These are phyloP conservation scores for Actinostola sp. DNA, from an alignment of 92 coral and sea anemone species.

Conservation along the genomic window DNA sequence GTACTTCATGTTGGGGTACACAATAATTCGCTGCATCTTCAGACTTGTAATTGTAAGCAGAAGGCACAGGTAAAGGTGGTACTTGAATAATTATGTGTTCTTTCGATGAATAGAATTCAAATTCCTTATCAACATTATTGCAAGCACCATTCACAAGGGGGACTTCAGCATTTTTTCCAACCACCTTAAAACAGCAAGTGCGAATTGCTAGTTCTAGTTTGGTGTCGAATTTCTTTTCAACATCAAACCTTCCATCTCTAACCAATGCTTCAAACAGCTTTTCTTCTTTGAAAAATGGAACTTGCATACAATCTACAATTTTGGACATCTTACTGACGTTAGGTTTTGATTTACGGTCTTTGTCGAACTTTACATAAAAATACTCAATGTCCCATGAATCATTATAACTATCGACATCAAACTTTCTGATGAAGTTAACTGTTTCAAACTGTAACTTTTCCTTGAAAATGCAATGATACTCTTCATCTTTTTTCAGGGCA, in stretches of 20 bases:
- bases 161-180: not conserved
- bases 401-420: not conserved
- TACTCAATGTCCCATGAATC: not conserved
- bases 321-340: not conserved
- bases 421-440: not conserved
- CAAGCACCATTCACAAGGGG: not conserved
- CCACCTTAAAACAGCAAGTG: not conserved
- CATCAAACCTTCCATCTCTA: constrained; percentile 15
- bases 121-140: not conserved
- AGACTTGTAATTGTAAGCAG: too few species aligned
- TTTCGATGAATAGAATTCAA: not conserved
- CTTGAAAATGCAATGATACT: not conserved
- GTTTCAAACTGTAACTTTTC: not conserved
- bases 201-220: not conserved
- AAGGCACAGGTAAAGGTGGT: not conserved
- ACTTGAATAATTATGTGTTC: not conserved
- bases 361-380: constrained; percentile 1
- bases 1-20: too few species aligned
- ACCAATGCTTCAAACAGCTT: constrained; percentile 1
- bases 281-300: not conserved
- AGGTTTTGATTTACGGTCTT: not conserved
- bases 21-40: too few species aligned
- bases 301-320: not conserved
- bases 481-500: not conserved
- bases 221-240: not conserved